Conservation (phyloP, 2,113 vertebrate genomes). For the Phyllopteryx taeniolatus region DNA sequence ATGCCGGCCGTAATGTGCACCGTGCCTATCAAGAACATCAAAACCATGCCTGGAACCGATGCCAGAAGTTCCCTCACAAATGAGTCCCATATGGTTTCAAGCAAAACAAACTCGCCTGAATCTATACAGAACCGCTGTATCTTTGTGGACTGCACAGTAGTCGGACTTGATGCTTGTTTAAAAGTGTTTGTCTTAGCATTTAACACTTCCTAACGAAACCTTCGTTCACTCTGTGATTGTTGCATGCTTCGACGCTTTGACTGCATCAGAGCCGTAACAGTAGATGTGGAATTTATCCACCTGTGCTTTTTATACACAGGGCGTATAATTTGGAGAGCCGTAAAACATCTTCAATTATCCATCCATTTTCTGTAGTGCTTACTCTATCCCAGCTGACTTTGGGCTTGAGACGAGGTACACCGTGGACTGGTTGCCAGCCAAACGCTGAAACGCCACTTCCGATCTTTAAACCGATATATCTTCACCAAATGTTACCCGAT, state of each 20-base stretch:
- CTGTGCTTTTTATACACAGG: too few species aligned
- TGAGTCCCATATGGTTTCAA: slow-evolving; percentile 66
- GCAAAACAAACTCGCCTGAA: slow-evolving; percentile 59
- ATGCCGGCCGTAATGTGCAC: slow-evolving; percentile 51
- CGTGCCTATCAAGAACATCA: slow-evolving; percentile 65
- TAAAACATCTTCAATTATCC: too few species aligned
- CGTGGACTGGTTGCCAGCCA: too few species aligned
- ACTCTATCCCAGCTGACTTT: too few species aligned
- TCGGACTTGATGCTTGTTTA: slow-evolving; percentile 54
- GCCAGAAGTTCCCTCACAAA: slow-evolving; percentile 64
- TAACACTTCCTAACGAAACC: slow-evolving; percentile 36
- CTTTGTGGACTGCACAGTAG: slow-evolving; percentile 61
- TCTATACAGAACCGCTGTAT: slow-evolving; percentile 53
- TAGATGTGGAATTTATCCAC: too few species aligned
- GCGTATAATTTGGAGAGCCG: too few species aligned
- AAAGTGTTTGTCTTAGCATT: slow-evolving; percentile 59
- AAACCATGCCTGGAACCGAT: slow-evolving; percentile 54
- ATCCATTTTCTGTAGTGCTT: too few species aligned
- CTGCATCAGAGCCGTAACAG: too few species aligned
- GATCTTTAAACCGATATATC: too few species aligned
- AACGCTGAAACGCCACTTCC: too few species aligned
- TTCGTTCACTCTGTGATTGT: slow-evolving; percentile 25
- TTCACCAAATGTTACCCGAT: too few species aligned
- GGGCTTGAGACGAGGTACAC: too few species aligned
- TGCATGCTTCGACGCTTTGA: background rate